Percentiles rank a stretch among this genome's conserved stretches.
phyloP scores from a whole-genome alignment of 2,113 vertebrate species.

The Serilophus lunatus region DNA sequence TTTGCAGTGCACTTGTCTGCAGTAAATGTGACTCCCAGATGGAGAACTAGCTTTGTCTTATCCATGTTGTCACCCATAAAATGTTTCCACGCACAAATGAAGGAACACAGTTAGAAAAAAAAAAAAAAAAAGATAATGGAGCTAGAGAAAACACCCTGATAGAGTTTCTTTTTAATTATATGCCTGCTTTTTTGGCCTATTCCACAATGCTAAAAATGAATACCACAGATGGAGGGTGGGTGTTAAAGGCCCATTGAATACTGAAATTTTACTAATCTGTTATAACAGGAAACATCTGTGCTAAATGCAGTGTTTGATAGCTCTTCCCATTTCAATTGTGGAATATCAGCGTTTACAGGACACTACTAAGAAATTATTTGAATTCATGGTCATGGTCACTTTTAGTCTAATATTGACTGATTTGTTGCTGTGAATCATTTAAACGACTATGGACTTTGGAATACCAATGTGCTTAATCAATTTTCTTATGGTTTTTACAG shows the following conservation, averaged over 20 bases:
- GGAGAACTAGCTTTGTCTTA: not conserved
- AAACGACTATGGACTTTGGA: not conserved
- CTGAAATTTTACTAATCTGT: not conserved
- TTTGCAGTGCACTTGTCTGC: not conserved
- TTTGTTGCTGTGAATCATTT: not conserved
- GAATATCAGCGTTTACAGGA: not conserved
- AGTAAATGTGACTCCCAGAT: not conserved
- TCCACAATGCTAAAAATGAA: not conserved
- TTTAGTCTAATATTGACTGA: not conserved
- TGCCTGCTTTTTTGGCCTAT: not conserved
- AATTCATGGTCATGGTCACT: not conserved
- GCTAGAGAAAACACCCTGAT: not conserved
- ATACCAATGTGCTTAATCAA: not conserved
- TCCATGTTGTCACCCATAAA: not conserved
- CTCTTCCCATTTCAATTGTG: not conserved
- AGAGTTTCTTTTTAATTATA: not conserved
- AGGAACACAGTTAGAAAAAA: not conserved
- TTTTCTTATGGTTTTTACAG: not conserved
- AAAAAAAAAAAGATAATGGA: not conserved
- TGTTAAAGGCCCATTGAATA: not conserved
- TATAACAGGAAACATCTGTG: conserved; percentile 24
- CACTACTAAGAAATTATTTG: not conserved
- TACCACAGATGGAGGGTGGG: not conserved
- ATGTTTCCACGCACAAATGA: not conserved
- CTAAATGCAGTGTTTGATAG: not conserved